These are phyloP conservation scores for Corythornis madagascariensis DNA, from an alignment of 2,113 vertebrate genomes.

Conservation along the genomic window DNA sequence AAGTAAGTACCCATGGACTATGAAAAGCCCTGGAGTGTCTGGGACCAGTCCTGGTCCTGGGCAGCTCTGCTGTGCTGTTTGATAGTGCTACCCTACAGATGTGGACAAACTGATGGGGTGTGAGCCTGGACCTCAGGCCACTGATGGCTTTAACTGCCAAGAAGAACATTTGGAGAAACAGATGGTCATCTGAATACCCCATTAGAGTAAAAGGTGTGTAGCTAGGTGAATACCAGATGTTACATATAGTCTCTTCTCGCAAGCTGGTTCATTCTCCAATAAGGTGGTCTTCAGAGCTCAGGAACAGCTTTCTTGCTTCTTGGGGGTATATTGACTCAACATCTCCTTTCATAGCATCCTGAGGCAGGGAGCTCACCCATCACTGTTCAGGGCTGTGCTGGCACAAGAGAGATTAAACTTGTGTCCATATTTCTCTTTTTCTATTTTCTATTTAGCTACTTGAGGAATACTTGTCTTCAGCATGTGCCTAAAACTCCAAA, in stretches of 20 bases:
- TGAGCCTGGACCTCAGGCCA: not conserved
- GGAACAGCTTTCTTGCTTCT: not conserved
- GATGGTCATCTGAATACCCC: not conserved
- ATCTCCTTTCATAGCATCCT: not conserved
- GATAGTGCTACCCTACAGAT: rapidly evolving
- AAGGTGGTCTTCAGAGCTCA: not conserved
- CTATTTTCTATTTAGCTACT: not conserved
- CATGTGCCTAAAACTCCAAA: not conserved
- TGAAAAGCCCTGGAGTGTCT: not conserved
- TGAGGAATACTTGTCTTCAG: not conserved
- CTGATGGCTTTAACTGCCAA: not conserved
- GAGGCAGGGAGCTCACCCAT: not conserved
- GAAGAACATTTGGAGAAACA: not conserved
- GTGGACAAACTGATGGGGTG: not conserved
- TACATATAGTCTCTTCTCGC: not conserved
- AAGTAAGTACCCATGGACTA: slow-evolving; percentile 81
- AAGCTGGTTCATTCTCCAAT: no score
- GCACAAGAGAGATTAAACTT: rapidly evolving
- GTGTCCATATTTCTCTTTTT: not conserved
- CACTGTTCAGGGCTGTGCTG: not conserved
- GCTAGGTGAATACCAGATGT: not conserved
- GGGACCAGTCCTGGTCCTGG: not conserved
- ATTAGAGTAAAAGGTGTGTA: not conserved
- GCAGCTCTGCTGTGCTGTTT: not conserved
- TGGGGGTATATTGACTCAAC: not conserved